A percentile compares a stretch with the other conserved stretches of the same genome.
Conservation (phyloP, 2,113 vertebrate species). For the Crotalus helleri region DNA sequence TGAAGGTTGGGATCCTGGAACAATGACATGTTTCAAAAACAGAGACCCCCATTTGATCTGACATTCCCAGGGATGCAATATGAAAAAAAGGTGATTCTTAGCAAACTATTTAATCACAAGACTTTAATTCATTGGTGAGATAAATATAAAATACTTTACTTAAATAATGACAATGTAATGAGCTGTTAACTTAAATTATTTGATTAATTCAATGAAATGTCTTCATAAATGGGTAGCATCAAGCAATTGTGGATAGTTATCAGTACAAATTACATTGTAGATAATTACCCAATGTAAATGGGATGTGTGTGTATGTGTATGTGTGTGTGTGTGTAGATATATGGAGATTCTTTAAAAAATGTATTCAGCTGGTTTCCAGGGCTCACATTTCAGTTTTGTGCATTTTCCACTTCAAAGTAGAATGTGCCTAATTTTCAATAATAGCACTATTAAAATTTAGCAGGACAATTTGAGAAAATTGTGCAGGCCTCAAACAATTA, state of each 20-base stretch:
- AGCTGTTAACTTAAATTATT: conserved; percentile 48
- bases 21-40: neutral
- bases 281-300: conserved; percentile 16
- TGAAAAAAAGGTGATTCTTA: conserved; percentile 1
- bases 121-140: conserved; percentile 50
- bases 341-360: neutral
- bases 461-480: neutral
- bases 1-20: neutral
- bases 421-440: neutral
- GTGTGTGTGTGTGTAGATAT: no score
- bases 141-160: conserved; percentile 61
- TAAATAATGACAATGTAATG: conserved; percentile 55
- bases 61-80: conserved; percentile 29
- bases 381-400: neutral
- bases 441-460: neutral
- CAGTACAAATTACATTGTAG: conserved; percentile 16
- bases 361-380: neutral
- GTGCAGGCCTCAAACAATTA: neutral
- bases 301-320: neutral
- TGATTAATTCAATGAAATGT: conserved; percentile 52
- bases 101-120: conserved; percentile 48
- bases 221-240: conserved; percentile 40
- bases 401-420: neutral
- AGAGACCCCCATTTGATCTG: neutral
- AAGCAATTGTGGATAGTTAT: conserved; percentile 45